Evolutionary conservation across 2,888 invertebrate species (phyloP).

Genomic region (Pardosa pseudoannulata): DNA sequence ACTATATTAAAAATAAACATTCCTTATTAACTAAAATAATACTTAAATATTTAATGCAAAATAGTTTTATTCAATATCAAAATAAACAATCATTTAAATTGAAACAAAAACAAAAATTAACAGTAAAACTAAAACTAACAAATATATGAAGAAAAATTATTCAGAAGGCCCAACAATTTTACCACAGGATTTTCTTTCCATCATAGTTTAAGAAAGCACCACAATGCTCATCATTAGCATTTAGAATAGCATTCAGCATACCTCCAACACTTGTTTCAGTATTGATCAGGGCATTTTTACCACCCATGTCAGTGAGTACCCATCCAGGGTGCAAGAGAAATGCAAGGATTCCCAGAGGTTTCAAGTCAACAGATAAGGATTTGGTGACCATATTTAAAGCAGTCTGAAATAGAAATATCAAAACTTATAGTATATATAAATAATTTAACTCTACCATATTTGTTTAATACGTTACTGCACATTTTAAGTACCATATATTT

Average conservation of each 20-base stretch:
- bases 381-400: slow-evolving; percentile 91
- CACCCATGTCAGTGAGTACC: slow-evolving; percentile 94
- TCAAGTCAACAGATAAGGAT: slow-evolving; percentile 89
- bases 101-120: too few relatives aligned
- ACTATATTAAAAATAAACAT: too few relatives aligned
- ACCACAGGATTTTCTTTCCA: slow-evolving; percentile 87
- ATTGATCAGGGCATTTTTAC: slow-evolving; percentile 86
- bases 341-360: slow-evolving; percentile 85
- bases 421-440: too few relatives aligned
- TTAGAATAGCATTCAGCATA: slow-evolving; percentile 83
- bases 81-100: too few relatives aligned
- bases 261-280: slow-evolving; percentile 83
- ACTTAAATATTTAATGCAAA: too few relatives aligned
- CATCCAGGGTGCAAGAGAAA: slow-evolving; percentile 91
- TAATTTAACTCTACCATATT: too few relatives aligned
- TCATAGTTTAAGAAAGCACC: slow-evolving; percentile 89
- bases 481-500: too few relatives aligned
- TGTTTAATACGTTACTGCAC: too few relatives aligned
- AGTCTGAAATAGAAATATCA: slow-evolving; percentile 81
- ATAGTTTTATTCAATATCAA: too few relatives aligned
- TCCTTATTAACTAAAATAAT: too few relatives aligned
- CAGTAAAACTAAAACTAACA: too few relatives aligned
- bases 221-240: slow-evolving; percentile 83
- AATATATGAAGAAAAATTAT: too few relatives aligned
- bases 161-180: slow-evolving; percentile 39